Base-by-base conservation (phyloP, 2,113 vertebrate species). In the Neogobius melanostomus region DNA sequence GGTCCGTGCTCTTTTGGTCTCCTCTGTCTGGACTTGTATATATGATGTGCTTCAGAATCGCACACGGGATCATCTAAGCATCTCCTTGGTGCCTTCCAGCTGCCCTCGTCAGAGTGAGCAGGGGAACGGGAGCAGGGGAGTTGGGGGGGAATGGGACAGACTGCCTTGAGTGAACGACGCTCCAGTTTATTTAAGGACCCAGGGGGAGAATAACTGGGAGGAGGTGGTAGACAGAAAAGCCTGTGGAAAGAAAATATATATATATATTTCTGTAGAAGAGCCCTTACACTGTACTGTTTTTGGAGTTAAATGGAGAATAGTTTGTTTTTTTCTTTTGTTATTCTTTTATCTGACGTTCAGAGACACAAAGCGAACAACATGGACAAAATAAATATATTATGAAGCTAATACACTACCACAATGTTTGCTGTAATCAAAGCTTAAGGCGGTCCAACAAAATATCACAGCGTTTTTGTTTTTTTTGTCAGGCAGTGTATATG, bases 51-150 rank as follows among this genome's bases (percentile, higher is more conserved):
- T 77, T 84, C 62, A 75, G 63, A 84, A 85, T 69, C 66, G 78
- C 63, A 80, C 66, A 61, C 65, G 81, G 77, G 88, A 87, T 91
- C 88, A 90, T 92, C 89, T 82, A 87, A 79, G 82, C 73, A 73
- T 84, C 77, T 80, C 82, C 63, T 71, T 43, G 54, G 76, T 17
- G 68, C 72, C 64, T 75, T 73, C 79, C 77, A 67, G 82, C 74
- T 64, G 70, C 17, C 60, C 56, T 56, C 72, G 47, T 69, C 67
- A 64, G 68, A 67, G 76, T 63, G 66, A 56, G 62, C 64, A 59
- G 61, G 44, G 72, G 53, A 21, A 59, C 12, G 42, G 15, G 16
- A 75, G 46, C 42, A 64, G 74, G 52, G 11, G 70, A 53, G 69
- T 72, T 66, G 56, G 64, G 49, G 64, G 64, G 60, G 65, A 76